These are phyloP conservation scores for Ellobius talpinus DNA, from an alignment of 2,113 vertebrate species.

Conservation along the genomic window DNA sequence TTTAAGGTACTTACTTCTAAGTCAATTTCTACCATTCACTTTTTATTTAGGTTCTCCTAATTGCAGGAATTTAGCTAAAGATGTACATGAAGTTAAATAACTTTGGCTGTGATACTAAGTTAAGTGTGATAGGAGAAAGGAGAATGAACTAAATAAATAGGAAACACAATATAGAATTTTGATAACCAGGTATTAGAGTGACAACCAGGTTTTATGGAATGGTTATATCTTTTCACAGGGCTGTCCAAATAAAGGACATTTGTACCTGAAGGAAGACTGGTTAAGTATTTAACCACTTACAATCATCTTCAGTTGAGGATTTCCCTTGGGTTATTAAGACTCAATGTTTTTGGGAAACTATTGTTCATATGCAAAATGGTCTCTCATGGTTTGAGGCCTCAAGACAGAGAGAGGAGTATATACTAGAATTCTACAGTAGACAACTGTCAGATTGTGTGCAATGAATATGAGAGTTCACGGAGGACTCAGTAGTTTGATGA, in stretches of 20 bases:
- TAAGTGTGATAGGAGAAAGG: neutral
- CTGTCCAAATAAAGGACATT: neutral
- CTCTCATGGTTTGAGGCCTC: neutral
- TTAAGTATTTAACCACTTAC: neutral
- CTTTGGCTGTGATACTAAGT: neutral
- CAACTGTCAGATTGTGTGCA: neutral
- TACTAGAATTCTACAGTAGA: neutral
- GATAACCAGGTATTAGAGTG: no score
- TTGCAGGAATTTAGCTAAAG: neutral
- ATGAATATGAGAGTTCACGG: neutral
- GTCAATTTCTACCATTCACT: neutral
- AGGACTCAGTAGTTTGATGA: neutral
- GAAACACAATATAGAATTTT: neutral
- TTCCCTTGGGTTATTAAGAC: slow-evolving; percentile 37
- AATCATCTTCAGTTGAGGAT: neutral
- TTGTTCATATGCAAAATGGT: neutral
- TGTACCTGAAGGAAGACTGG: neutral
- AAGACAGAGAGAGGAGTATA: neutral
- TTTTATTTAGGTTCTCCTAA: neutral
- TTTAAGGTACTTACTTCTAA: neutral
- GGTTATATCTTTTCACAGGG: neutral
- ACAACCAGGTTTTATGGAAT: neutral
- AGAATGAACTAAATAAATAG: neutral
- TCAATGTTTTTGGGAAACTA: neutral
- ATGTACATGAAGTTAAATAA: neutral